Evolutionary conservation across 2,888 invertebrate species (phyloP), one percentile per base, ranked within the genome.

Genomic region (Disparrhopalites patrizii): DNA sequence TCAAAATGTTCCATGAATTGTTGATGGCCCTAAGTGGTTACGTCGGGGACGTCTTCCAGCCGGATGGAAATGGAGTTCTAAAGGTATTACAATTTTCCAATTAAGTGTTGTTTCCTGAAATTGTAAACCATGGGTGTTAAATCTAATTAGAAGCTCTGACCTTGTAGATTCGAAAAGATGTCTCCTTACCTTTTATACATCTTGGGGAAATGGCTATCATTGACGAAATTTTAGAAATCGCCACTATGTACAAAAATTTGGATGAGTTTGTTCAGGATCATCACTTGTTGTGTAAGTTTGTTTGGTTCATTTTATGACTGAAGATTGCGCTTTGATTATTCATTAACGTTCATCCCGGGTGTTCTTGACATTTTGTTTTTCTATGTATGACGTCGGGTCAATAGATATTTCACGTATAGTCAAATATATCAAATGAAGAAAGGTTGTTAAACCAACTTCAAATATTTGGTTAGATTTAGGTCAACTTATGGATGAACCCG

Each of bases 1-100:
- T 33, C 25, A 66, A 30, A 43, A 75, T 75, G 75, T 70, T 69
- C 25, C 75, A 75, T 62, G 75, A 75, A 52, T 57, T 75, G 10
- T 56, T 75, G 28, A 58, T 75, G 54, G 71, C 73, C 3, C 61
- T 75, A n/a, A 64, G 62, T 52, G 75, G 75, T 1, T 68, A 65
- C 33, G 52, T 68, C 51, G 75, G 75, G 15, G 73, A 73, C 47
- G 56, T 72, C 20, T 75, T 71, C 43, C 60, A 70, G 38, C 68
- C 65, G 31, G 70, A 73, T 54, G 70, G 68, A 5, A 40, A 50
- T 13, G 63, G 52, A n/a, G 62, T 70, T 20, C 69, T 68, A 65
- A 61, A 63, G 20, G 28, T 63, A 47, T 20, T 13, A 30, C 15
- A 31, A 33, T 58, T 65, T 28, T 51, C 5, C 13, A 10, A 43